phyloP scores from a whole-genome alignment of 2,888 invertebrate genomes.

The Arctia plantaginis region DNA sequence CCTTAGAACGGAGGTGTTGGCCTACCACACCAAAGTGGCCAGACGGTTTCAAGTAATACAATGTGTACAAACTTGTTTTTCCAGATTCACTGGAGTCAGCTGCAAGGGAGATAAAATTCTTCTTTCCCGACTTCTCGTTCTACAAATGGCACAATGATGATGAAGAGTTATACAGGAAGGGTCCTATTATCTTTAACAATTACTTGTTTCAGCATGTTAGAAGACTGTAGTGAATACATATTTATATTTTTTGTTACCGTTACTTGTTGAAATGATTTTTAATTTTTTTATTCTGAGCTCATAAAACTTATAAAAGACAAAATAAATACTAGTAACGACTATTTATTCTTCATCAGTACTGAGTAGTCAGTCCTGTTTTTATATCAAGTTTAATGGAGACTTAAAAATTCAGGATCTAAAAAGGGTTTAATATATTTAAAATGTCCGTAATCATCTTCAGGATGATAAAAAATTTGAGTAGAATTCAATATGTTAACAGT shows the following conservation, averaged over 20 bases:
- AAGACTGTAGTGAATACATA: constrained; percentile 61
- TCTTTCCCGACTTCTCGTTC: constrained; percentile 93
- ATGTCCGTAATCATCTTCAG: too few relatives aligned
- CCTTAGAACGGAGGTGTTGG: too few relatives aligned
- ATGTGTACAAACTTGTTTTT: constrained; percentile 51
- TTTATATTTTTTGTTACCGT: background rate
- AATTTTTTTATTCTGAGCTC: background rate
- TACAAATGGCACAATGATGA: constrained; percentile 88
- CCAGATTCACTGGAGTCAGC: constrained; percentile 92
- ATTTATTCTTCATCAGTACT: background rate
- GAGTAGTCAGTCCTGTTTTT: background rate
- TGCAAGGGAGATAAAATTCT: constrained; percentile 91
- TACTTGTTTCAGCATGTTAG: constrained; percentile 85
- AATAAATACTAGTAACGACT: background rate
- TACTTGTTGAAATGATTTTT: background rate
- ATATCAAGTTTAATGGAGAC: background rate
- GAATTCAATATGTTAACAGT: too few relatives aligned
- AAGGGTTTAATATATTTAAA: too few relatives aligned
- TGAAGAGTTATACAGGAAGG: constrained; percentile 80
- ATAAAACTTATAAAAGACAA: too few relatives aligned
- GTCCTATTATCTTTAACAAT: constrained; percentile 84
- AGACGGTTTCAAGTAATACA: too few relatives aligned
- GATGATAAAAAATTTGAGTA: too few relatives aligned
- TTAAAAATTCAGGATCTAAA: background rate
- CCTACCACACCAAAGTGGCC: too few relatives aligned